Percentiles rank a stretch among this genome's conserved stretches.
Evolutionary conservation across 64 coral and sea anemone genomes (phyloP).

Genomic region (Pocillopora verrucosa): DNA sequence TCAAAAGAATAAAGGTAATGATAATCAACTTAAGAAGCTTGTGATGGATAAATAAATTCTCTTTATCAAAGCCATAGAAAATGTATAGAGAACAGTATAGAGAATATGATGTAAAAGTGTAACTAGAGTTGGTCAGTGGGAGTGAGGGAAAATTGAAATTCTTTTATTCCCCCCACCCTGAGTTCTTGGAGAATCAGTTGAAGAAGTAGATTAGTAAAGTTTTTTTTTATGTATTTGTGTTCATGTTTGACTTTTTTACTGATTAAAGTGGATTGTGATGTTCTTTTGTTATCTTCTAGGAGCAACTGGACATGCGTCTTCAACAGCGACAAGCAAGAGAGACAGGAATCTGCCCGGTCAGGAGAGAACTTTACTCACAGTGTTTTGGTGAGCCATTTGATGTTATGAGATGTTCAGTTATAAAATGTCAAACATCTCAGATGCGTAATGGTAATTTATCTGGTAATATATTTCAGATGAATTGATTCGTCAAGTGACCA

Average conservation of each 20-base stretch:
- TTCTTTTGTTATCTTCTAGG: conserved; percentile 35
- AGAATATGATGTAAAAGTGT: no score
- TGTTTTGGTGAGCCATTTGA: conserved; percentile 82
- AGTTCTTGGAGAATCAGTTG: no score
- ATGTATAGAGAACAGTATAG: no score
- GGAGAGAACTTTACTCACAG: conserved; percentile 96
- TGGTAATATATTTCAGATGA: conserved; percentile 62
- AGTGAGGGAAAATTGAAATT: no score
- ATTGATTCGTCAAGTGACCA: conserved; percentile 95
- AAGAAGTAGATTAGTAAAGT: not conserved
- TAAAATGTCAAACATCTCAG: not conserved
- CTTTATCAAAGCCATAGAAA: no score
- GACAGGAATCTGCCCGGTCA: conserved; percentile 96
- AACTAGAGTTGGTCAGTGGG: not conserved
- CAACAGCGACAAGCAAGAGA: conserved; percentile 98
- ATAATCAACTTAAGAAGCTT: no score
- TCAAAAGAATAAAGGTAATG: no score
- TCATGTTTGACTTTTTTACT: no score
- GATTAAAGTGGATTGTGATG: not conserved
- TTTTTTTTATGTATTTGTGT: not conserved
- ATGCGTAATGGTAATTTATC: not conserved
- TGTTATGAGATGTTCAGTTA: no score
- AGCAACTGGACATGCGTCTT: conserved; percentile 97
- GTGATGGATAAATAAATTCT: no score
- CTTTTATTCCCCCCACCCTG: no score